Conservation (phyloP, 1,140 invertebrate genomes). For the Drosophila willistoni region DNA sequence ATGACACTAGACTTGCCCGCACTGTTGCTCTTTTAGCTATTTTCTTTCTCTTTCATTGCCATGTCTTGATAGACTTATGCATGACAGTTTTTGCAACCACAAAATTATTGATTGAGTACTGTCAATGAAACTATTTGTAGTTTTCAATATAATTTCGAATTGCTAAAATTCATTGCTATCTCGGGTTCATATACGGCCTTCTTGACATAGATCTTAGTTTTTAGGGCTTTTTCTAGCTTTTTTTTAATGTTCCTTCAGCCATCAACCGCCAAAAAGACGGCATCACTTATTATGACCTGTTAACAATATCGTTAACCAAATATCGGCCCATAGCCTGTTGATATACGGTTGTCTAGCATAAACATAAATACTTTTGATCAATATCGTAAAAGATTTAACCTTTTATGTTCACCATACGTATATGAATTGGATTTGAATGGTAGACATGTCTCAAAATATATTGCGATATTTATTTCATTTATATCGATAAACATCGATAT, state of each 20-base stretch:
- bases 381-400: background rate
- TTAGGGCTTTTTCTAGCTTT: background rate
- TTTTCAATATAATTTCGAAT: too few relatives aligned
- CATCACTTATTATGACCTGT: background rate
- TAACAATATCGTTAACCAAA: background rate
- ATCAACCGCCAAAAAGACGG: too few relatives aligned
- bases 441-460: background rate
- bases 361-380: background rate
- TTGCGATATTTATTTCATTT: background rate
- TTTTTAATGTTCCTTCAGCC: background rate
- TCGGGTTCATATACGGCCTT: too few relatives aligned
- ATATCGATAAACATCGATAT: background rate
- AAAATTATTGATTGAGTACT: too few relatives aligned
- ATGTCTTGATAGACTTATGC: too few relatives aligned
- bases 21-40: background rate
- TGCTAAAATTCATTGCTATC: too few relatives aligned
- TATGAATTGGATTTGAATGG: background rate
- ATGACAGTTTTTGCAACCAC: too few relatives aligned
- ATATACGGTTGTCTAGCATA: too few relatives aligned
- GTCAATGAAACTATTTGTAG: too few relatives aligned
- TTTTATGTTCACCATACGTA: background rate
- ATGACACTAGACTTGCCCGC: too few relatives aligned
- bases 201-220: too few relatives aligned
- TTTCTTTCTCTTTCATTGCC: too few relatives aligned
- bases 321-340: background rate